Conservation (phyloP, 35 echinoderm and acorn worm genomes). For the Chiridota heheva region DNA sequence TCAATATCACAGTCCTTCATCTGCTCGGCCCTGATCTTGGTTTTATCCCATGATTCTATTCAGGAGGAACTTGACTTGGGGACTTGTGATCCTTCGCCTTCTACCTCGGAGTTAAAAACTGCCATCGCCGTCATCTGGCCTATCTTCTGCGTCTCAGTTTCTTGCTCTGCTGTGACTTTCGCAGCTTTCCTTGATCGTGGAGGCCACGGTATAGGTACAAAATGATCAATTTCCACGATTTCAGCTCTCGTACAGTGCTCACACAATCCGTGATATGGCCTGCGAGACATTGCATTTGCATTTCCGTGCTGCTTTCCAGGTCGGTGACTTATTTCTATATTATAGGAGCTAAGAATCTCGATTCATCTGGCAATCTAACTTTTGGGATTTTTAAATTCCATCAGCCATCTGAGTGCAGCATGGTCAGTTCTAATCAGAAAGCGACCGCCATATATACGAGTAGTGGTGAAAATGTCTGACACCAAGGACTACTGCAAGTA, state of each 20-base stretch:
- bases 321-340: background rate
- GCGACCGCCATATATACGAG: slow-evolving; percentile 9
- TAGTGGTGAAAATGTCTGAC: slow-evolving; percentile 48
- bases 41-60: background rate
- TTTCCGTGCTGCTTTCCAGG: background rate
- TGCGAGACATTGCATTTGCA: background rate
- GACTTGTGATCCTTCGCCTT: too few species aligned
- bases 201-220: background rate
- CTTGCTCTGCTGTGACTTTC: background rate
- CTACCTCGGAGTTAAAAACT: too few species aligned
- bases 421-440: slow-evolving; percentile 32
- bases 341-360: background rate
- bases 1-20: slow-evolving; percentile 18
- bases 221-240: background rate
- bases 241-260: background rate
- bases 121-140: too few species aligned
- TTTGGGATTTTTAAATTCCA: background rate
- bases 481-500: slow-evolving; percentile 50
- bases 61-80: background rate
- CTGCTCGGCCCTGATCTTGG: slow-evolving; percentile 30
- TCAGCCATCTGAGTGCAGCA: slow-evolving; percentile 3
- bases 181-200: background rate
- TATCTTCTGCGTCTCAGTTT: background rate
- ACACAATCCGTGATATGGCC: background rate
- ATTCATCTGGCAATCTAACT: slow-evolving; percentile 19